Evolutionary conservation across 2,113 vertebrate genomes (phyloP), one percentile per base, ranked within the genome.

Genomic region (Pterocles burchelli): DNA sequence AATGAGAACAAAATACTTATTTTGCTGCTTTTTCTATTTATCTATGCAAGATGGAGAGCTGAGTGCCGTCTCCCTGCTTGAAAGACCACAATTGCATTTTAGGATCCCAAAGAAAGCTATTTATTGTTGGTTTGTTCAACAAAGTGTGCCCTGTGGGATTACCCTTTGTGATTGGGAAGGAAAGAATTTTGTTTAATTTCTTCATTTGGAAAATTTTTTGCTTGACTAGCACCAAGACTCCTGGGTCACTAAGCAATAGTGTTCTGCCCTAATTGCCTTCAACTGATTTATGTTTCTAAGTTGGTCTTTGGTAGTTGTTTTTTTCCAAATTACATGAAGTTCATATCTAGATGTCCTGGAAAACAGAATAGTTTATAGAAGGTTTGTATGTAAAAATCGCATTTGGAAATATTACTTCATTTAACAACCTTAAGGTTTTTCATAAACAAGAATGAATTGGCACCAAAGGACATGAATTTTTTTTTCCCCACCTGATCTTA

Each of bases 151-250:
- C 46, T 79, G n/a, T 94, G 75, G 58, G 62, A 80, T 90, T 91
- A 55, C 29, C 13, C 28, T 70, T 82, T 79, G 34, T 89, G 66
- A 94, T 7, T 55, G 38, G 29, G 21, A 68, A 79, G 87, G 57
- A 93, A 95, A 66, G 38, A 70, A 79, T 89, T 90, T 76, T 74
- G 22, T 86, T 93, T 58, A 7, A 66, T 90, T 85, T 95, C 71
- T 95, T 93, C n/a, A 45, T 91, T 58, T 93, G 61, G 89, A 87
- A 90, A 59, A 10, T 25, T 52, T 81, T 89, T 91, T 96, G 59
- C 85, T 85, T 83, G 88, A 85, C 38, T 93, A 93, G 45, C 55
- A 88, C 45, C 72, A 67, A 63, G 43, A 17, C 5, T 89, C 16
- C 7, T 74, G 67, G 67, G 85, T 96, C 78, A 77, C 82, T 91